phyloP scores from a whole-genome alignment of 2,888 invertebrate species.

The Argyresthia albistria region DNA sequence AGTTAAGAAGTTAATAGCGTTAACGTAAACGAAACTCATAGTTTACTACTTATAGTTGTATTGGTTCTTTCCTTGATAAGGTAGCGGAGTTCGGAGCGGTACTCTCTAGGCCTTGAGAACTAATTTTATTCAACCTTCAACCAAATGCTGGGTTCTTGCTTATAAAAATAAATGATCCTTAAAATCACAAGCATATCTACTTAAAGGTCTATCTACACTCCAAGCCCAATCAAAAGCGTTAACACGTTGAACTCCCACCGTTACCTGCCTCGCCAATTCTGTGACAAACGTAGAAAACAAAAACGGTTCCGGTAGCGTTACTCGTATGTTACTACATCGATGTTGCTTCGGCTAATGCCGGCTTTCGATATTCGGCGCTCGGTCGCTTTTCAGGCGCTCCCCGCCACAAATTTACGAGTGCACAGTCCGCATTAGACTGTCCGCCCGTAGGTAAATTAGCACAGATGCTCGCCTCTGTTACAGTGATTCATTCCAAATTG shows the following conservation, averaged over 20 bases:
- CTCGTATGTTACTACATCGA: conserved; percentile 1
- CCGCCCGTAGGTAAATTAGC: conserved; percentile 72
- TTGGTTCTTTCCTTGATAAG: too few species aligned
- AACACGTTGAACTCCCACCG: not conserved
- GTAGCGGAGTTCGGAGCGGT: too few species aligned
- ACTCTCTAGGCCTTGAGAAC: too few species aligned
- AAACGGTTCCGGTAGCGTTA: not conserved
- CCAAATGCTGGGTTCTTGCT: too few species aligned
- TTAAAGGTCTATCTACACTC: too few species aligned
- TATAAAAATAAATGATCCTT: too few species aligned
- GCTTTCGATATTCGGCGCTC: conserved; percentile 70
- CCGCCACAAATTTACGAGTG: conserved; percentile 53
- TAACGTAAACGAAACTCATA: too few species aligned
- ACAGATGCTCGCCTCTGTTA: conserved; percentile 69
- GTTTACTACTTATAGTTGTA: too few species aligned
- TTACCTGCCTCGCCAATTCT: not conserved
- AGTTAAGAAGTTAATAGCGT: not conserved
- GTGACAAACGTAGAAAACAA: not conserved
- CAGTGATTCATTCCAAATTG: conserved; percentile 72
- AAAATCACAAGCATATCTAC: not conserved
- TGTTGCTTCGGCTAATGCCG: conserved; percentile 43
- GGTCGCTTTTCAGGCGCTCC: conserved; percentile 43
- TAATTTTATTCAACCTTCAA: too few species aligned
- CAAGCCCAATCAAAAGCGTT: not conserved
- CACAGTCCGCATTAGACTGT: conserved; percentile 68